Evolutionary conservation across 2,888 invertebrate species (phyloP).

Genomic region (Eutolmus rufibarbis): DNA sequence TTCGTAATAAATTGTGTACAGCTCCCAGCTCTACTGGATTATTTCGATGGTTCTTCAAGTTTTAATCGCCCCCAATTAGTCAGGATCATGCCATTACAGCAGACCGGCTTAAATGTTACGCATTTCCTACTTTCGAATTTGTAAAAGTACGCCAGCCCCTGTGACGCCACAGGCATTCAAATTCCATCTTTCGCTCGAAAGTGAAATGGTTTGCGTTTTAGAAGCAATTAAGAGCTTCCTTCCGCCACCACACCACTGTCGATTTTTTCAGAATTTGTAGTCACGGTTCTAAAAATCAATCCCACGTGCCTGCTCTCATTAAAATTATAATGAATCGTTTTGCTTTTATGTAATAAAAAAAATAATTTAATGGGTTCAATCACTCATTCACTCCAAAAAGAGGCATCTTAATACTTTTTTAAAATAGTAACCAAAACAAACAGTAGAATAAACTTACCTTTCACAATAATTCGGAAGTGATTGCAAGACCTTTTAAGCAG

Average conservation of each 20-base stretch:
- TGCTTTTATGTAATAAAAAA: not conserved
- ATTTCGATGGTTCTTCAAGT: not conserved
- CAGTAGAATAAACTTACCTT: not conserved
- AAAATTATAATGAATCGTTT: not conserved
- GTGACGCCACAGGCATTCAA: not conserved
- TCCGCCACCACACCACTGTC: not conserved
- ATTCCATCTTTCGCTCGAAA: not conserved
- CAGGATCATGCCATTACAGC: not conserved
- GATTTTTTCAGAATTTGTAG: not conserved
- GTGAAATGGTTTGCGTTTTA: not conserved
- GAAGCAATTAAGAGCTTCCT: not conserved
- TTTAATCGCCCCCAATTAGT: not conserved
- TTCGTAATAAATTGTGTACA: not conserved
- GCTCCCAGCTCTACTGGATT: not conserved
- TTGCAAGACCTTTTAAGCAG: not conserved
- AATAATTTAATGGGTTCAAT: not conserved
- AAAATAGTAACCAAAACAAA: not conserved
- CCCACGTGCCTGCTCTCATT: not conserved
- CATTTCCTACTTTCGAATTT: not conserved
- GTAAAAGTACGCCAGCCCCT: not conserved
- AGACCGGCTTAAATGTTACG: not conserved
- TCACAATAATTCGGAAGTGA: constrained; percentile 8
- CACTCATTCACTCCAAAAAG: not conserved
- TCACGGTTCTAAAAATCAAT: not conserved
- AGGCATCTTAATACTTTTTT: not conserved